Evolutionary conservation across 2,113 vertebrate genomes (phyloP).

Genomic region (Maccullochella peelii): DNA sequence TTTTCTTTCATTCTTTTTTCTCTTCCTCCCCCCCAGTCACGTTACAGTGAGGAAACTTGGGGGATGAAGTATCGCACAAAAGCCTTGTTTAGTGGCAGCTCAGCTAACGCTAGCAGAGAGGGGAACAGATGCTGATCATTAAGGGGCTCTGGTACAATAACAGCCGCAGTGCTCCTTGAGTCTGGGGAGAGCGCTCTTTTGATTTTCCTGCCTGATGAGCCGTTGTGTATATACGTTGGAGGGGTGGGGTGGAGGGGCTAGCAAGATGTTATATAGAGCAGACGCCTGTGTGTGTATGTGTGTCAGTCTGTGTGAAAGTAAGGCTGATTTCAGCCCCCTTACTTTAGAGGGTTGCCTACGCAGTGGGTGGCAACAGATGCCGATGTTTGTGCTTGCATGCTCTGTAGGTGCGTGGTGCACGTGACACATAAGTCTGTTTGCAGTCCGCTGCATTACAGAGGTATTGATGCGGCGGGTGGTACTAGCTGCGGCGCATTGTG

Average conservation of each 20-base stretch:
- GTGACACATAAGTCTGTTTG: slow-evolving; percentile 36
- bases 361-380: slow-evolving; percentile 58
- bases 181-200: slow-evolving; percentile 75
- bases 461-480: slow-evolving; percentile 58
- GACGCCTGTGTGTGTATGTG: slow-evolving; percentile 22
- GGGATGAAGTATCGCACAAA: slow-evolving; percentile 45
- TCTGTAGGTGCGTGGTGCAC: slow-evolving; percentile 24
- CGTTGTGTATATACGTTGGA: slow-evolving; percentile 73
- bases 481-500: slow-evolving; percentile 31
- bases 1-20: background rate
- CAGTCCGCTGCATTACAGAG: slow-evolving; percentile 30
- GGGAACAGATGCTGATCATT: slow-evolving; percentile 81
- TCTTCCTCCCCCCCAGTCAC: background rate
- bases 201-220: slow-evolving; percentile 79
- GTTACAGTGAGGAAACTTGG: slow-evolving; percentile 47
- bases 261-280: slow-evolving; percentile 56
- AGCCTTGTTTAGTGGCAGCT: slow-evolving; percentile 66
- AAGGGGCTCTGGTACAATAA: slow-evolving; percentile 77
- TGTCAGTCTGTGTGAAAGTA: slow-evolving; percentile 9
- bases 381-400: slow-evolving; percentile 37
- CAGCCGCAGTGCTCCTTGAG: slow-evolving; percentile 71
- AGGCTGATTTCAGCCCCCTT: slow-evolving; percentile 25
- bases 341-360: slow-evolving; percentile 29
- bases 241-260: slow-evolving; percentile 10
- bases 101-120: slow-evolving; percentile 61